phyloP scores from a whole-genome alignment of 2,888 invertebrate genomes.

The Sisyra terminalis region DNA sequence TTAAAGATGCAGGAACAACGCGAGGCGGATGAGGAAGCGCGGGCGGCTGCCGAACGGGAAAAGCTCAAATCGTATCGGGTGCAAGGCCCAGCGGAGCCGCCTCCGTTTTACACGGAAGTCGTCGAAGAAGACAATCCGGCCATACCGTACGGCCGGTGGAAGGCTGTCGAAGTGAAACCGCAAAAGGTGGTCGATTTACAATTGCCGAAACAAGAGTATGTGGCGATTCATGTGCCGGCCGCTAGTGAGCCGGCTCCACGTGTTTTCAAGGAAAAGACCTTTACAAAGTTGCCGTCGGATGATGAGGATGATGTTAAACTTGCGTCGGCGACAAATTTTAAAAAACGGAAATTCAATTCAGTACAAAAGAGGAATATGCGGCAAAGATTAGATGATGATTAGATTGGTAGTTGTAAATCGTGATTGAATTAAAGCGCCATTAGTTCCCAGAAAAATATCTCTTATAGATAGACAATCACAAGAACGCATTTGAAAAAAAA shows the following conservation, averaged over 20 bases:
- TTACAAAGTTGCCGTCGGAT: conserved; percentile 33
- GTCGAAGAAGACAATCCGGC: conserved; percentile 40
- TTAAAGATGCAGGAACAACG: conserved; percentile 20
- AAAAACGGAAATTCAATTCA: conserved; percentile 45
- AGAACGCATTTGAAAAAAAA: no score
- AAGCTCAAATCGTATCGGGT: conserved; percentile 24
- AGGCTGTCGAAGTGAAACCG: conserved; percentile 37
- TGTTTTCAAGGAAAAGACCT: conserved; percentile 43
- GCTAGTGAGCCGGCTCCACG: conserved; percentile 31
- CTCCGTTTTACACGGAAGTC: conserved; percentile 28
- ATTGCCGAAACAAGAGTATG: conserved; percentile 37
- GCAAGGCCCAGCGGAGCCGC: conserved; percentile 19
- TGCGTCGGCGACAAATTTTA: conserved; percentile 34
- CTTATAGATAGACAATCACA: no score
- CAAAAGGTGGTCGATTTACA: conserved; percentile 46
- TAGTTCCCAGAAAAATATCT: no score
- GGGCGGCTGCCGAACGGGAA: conserved; percentile 30
- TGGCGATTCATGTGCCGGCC: conserved; percentile 23
- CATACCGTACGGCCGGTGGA: conserved; percentile 65
- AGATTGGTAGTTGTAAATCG: no score
- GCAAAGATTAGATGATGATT: conserved; percentile 46
- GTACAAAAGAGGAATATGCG: conserved; percentile 41
- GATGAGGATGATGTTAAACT: conserved; percentile 28
- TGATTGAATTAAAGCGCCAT: no score
- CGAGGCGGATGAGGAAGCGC: conserved; percentile 32